A percentile compares a stretch with the other conserved stretches of the same genome.
Evolutionary conservation across 2,113 vertebrate species (phyloP).

Genomic region (Chlamydotis undulata): DNA sequence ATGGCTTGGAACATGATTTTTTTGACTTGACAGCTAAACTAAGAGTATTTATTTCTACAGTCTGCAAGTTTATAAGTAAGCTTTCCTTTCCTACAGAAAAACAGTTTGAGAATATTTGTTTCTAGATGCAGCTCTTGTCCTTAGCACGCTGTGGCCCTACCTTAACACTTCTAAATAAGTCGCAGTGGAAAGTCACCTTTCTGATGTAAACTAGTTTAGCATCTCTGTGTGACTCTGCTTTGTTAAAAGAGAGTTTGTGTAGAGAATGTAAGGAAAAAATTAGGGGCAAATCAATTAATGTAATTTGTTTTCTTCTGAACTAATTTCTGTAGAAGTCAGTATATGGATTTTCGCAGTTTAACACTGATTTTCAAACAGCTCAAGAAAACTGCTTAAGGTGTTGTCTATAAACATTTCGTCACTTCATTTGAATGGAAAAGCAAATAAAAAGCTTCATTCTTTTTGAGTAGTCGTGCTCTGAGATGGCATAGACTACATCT

Average conservation of each 20-base stretch:
- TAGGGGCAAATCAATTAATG: not conserved
- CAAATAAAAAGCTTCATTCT: constrained; percentile 4
- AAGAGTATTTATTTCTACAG: not conserved
- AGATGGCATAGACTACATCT: not conserved
- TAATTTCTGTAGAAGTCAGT: not conserved
- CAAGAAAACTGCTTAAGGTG: not conserved
- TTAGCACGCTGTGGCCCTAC: not conserved
- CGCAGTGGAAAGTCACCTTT: not conserved
- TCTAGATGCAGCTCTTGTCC: not conserved
- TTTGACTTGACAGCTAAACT: not conserved
- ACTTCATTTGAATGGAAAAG: not conserved
- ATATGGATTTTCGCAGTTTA: not conserved
- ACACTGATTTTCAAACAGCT: not conserved
- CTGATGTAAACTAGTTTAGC: not conserved
- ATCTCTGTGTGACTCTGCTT: not conserved
- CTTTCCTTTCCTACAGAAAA: not conserved
- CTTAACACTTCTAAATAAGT: not conserved
- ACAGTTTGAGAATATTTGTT: not conserved
- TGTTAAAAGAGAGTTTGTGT: not conserved
- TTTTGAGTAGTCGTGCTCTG: not conserved
- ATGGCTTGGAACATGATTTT: not conserved
- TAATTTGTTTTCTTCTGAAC: not conserved
- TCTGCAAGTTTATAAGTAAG: not conserved
- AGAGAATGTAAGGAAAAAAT: not conserved
- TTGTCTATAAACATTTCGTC: not conserved